These are phyloP conservation scores for Leptinotarsa haldemani DNA, from an alignment of 2,888 invertebrate species.

Conservation along the genomic window DNA sequence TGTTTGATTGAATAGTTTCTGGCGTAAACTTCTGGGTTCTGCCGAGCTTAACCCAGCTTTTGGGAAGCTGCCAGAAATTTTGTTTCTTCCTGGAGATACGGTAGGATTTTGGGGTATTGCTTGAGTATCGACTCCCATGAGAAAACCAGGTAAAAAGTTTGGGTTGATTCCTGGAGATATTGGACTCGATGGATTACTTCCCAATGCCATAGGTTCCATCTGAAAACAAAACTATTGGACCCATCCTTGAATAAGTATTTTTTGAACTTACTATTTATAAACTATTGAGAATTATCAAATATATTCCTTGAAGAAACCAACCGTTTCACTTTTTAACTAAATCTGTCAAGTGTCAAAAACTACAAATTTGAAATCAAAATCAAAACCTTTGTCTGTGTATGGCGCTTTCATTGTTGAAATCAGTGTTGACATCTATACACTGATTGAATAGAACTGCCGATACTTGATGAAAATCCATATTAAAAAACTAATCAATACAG, in stretches of 20 bases:
- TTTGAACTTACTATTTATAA: neutral
- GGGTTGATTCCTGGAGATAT: conserved; percentile 73
- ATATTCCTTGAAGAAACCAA: too few species aligned
- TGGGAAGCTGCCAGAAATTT: conserved; percentile 50
- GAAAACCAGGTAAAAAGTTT: conserved; percentile 81
- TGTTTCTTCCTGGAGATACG: conserved; percentile 59
- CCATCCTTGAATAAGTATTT: neutral
- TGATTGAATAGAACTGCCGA: too few species aligned
- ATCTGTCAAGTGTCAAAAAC: too few species aligned
- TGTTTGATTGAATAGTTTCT: conserved; percentile 60
- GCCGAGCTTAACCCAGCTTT: conserved; percentile 51
- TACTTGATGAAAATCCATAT: too few species aligned
- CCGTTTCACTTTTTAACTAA: too few species aligned
- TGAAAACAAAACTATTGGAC: conserved; percentile 46
- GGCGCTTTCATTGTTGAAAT: too few species aligned
- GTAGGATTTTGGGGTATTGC: conserved; percentile 65
- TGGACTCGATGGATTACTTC: conserved; percentile 82
- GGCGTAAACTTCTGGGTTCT: conserved; percentile 56
- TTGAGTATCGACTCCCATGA: conserved; percentile 77
- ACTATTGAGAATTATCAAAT: too few species aligned
- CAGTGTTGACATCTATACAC: too few species aligned
- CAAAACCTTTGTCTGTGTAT: too few species aligned
- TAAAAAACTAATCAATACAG: too few species aligned
- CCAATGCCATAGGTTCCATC: conserved; percentile 89
- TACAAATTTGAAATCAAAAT: too few species aligned